Conservation (phyloP, 2,797 vertebrate genomes). For the Tiaroga cobitis region DNA sequence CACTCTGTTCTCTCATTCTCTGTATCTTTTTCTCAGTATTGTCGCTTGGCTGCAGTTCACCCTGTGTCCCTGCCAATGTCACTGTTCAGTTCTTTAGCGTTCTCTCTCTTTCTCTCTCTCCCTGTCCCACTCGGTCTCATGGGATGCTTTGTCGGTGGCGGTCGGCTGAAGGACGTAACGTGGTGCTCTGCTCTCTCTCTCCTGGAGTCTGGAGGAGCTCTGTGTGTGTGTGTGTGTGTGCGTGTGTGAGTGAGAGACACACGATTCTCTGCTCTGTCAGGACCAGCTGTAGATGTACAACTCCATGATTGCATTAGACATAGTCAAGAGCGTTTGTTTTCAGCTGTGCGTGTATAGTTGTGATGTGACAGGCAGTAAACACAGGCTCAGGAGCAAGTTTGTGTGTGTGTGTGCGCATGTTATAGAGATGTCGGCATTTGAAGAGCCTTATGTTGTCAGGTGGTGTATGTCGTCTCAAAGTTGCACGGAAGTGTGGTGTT, state of each 20-base stretch:
- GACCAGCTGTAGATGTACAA: slow-evolving; percentile 34
- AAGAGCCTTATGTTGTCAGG: slow-evolving; percentile 9
- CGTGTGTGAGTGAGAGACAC: neutral
- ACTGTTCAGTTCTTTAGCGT: slow-evolving; percentile 16
- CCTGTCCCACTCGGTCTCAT: slow-evolving; percentile 56
- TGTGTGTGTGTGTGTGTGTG: slow-evolving; percentile 29
- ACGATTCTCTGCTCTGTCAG: slow-evolving; percentile 25
- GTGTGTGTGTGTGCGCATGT: neutral
- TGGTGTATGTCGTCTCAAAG: slow-evolving; percentile 6
- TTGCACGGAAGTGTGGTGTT: slow-evolving; percentile 25
- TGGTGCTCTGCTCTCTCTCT: slow-evolving; percentile 31
- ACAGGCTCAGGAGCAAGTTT: neutral
- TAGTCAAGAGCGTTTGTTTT: slow-evolving; percentile 32
- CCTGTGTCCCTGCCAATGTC: slow-evolving; percentile 20
- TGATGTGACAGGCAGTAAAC: neutral
- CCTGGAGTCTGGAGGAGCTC: neutral
- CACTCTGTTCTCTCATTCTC: slow-evolving; percentile 19
- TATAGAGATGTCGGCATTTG: slow-evolving; percentile 7
- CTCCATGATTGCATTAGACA: slow-evolving; percentile 36
- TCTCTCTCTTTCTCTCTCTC: slow-evolving; percentile 32
- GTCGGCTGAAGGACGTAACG: slow-evolving; percentile 64
- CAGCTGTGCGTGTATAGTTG: slow-evolving; percentile 24
- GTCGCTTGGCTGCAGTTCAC: slow-evolving; percentile 16
- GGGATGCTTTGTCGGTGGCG: slow-evolving; percentile 42
- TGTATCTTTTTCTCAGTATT: slow-evolving; percentile 28